A percentile compares a stretch with the other conserved stretches of the same genome.
phyloP scores from a whole-genome alignment of 2,888 invertebrate species.

The Ischnura elegans region DNA sequence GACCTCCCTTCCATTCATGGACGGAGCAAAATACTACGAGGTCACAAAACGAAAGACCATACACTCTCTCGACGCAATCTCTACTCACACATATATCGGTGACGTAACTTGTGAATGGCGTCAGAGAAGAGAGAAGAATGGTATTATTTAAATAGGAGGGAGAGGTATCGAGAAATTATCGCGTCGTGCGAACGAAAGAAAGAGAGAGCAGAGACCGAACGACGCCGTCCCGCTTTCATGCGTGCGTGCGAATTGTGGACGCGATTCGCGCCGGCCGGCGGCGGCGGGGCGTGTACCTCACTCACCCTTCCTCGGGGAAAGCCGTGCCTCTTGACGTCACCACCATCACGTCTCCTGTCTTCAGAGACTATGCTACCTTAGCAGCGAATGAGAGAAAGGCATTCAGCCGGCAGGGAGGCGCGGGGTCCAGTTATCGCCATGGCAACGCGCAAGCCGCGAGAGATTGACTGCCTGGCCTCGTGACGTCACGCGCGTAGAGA shows the following conservation, averaged over 20 bases:
- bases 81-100: too few relatives aligned
- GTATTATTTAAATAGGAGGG: too few relatives aligned
- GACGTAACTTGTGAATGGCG: too few relatives aligned
- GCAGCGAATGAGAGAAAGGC: not conserved
- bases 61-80: too few relatives aligned
- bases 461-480: not conserved
- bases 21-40: too few relatives aligned
- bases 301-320: not conserved
- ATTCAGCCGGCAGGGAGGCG: not conserved
- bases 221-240: too few relatives aligned
- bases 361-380: not conserved
- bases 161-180: not conserved
- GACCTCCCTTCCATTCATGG: too few relatives aligned
- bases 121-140: too few relatives aligned
- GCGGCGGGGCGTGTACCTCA: not conserved
- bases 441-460: not conserved
- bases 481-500: not conserved
- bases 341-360: not conserved
- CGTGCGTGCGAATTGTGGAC: not conserved
- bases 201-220: not conserved
- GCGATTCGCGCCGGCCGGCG: too few relatives aligned
- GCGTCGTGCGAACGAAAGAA: not conserved
- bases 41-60: too few relatives aligned
- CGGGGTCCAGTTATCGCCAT: not conserved
- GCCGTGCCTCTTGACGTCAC: not conserved